A percentile compares a stretch with the other conserved stretches of the same genome.
phyloP scores from a whole-genome alignment of 2,888 invertebrate genomes.

The Calliphora vomitoria region DNA sequence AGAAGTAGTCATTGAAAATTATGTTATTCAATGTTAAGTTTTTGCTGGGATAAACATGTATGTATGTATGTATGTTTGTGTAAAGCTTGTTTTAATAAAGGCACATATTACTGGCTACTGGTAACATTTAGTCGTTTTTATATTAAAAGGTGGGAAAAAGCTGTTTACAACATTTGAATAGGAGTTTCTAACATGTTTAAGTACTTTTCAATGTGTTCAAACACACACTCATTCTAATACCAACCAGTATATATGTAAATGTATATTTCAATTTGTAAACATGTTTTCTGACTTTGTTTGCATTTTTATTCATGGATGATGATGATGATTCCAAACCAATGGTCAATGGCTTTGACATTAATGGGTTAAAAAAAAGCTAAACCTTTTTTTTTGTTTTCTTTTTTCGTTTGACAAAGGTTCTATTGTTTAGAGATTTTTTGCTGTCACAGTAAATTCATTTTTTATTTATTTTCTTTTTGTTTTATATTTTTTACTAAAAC shows the following conservation, averaged over 20 bases:
- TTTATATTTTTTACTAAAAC: conserved; percentile 4
- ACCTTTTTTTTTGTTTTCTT: conserved; percentile 3
- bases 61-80: too few species aligned
- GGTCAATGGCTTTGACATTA: conserved; percentile 60
- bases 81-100: conserved; percentile 9
- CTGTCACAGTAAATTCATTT: background rate
- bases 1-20: too few species aligned
- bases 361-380: conserved; percentile 44
- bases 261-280: background rate
- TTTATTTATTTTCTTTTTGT: conserved; percentile 4
- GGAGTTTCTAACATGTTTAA: conserved; percentile 46
- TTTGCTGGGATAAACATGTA: too few species aligned
- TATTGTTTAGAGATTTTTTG: conserved; percentile 18
- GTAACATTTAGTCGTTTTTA: conserved; percentile 13
- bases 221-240: background rate
- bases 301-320: conserved; percentile 11
- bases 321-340: conserved; percentile 8
- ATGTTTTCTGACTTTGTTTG: conserved; percentile 33
- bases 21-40: too few species aligned
- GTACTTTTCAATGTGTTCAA: conserved; percentile 34
- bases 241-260: background rate
- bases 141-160: conserved; percentile 24
- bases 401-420: conserved; percentile 16
- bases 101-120: background rate
- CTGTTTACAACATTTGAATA: conserved; percentile 54